Conservation (phyloP, 2,888 invertebrate species). For the Heterodera filipjevi region DNA sequence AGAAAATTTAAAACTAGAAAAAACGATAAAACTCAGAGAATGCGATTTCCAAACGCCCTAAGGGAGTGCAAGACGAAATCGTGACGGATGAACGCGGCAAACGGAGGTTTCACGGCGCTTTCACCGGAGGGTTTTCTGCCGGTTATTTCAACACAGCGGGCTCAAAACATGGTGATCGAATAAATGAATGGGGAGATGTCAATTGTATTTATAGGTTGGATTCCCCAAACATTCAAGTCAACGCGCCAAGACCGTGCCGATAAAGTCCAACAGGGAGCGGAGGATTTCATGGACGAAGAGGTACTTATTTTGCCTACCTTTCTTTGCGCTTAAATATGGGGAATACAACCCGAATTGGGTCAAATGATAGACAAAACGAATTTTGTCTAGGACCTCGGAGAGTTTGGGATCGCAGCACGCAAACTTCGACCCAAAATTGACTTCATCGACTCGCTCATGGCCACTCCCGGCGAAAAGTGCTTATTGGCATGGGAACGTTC, state of each 20-base stretch:
- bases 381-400: constrained; percentile 76
- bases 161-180: constrained; percentile 76
- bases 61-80: constrained; percentile 79
- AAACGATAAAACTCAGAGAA: constrained; percentile 32
- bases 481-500: constrained; percentile 60
- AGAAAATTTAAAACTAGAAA: neutral
- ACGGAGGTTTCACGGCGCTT: constrained; percentile 94
- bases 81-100: constrained; percentile 86
- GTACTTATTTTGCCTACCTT: constrained; percentile 65
- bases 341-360: too few relatives aligned
- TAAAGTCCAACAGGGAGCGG: constrained; percentile 70
- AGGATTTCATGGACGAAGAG: constrained; percentile 98
- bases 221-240: constrained; percentile 86
- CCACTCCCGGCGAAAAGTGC: constrained; percentile 33
- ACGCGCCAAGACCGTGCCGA: constrained; percentile 77
- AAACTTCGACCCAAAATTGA: constrained; percentile 80
- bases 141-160: constrained; percentile 97
- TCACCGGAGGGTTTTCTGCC: constrained; percentile 96
- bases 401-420: constrained; percentile 91
- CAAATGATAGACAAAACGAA: too few relatives aligned
- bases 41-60: constrained; percentile 74
- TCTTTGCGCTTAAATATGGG: neutral
- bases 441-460: constrained; percentile 69
- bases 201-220: constrained; percentile 75
- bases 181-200: neutral